Base-by-base conservation (phyloP, 2,888 invertebrate genomes). In the Agriopis marginaria region DNA sequence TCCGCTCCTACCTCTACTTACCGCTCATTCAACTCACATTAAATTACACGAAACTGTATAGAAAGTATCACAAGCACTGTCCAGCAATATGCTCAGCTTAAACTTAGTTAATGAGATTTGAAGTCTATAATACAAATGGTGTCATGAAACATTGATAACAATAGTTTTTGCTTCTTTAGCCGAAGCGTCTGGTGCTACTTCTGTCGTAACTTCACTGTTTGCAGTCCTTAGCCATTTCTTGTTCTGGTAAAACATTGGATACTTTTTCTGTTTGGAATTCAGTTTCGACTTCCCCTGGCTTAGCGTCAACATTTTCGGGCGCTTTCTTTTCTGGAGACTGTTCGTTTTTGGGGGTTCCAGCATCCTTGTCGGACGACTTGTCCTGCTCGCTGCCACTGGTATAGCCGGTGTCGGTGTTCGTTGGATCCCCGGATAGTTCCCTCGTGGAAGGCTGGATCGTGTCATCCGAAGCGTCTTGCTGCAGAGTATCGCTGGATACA, bases 341-440 rank as follows among this genome's bases (percentile, higher is more conserved):
- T 44, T 56, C 63, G 40, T 47, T 50, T 59, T 59, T 60, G 12
- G 45, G 42, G 8, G 63, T 54, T 47, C 56, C 60, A 0, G 7
- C 39, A 12, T 71, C 72, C n/a, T 74, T 75, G n/a, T 75, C 70
- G 40, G 60, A 67, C 40, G 75, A 70, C 42, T 66, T 73, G 56
- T 73, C 75, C 0, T 71, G 70, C 44, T 65, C 82, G 39, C 77
- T 76, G 17, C 72, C 73, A 66, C 86, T 87, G 5, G 79, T 84
- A 73, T 89, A 86, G 12, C 84, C 86, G 9, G 85, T 86, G 69
- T 89, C 86, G 2, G 85, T 84, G 63, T 80, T 84, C 11, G 85
- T 66, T 8, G 89, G 88, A 71, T 88, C 88, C 68, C 83, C 87
- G 11, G 86, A 87, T 71, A 86, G 83, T 11, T 89, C 86, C 67